Base-by-base conservation (phyloP, 1,140 invertebrate genomes). In the Delia radicum region DNA sequence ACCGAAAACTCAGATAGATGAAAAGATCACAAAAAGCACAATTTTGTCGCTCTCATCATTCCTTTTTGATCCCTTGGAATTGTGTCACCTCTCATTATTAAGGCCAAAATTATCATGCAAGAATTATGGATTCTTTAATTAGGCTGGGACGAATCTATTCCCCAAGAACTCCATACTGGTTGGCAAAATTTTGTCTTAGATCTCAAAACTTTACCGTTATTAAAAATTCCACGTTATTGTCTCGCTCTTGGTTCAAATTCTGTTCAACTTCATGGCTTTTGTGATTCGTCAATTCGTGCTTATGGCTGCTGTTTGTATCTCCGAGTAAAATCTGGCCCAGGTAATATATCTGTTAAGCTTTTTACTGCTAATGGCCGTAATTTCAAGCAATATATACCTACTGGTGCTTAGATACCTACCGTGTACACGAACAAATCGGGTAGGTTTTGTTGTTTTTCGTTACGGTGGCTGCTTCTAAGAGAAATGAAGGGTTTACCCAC, bases 301-400 rank as follows among this genome's bases (percentile, higher is more conserved):
- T 65, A 76, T 63, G 71, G 71, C n/a, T 76, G 74, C 8, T 48
- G 37, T 26, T n/a, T 63, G 2, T 76, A 65, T 28, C 76, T 76
- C 79, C 46, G 69, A 8, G 21, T 61, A 48, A 12, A 29, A 26
- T 13, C 46, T 75, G 26, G 8, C 13, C 2, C 15, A n/a, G 48
- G 55, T 0, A 63, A 61, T 13, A 13, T 76, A 33, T 10, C 10
- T 24, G 69, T 73, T 31, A 26, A 24, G 0, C 24, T 76, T 27
- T 46, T 76, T 3, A 62, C 13, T 4, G 71, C 69, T 4, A 76
- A 73, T n/a, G n/a, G n/a, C n/a, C n/a, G n/a, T n/a, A n/a, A n/a
- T n/a, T n/a, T n/a, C n/a, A n/a, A n/a, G n/a, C n/a, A n/a, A n/a
- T n/a, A n/a, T n/a, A n/a, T n/a, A n/a, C n/a, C n/a, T n/a, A n/a